Percentiles rank a stretch among this genome's conserved stretches.
These are phyloP conservation scores for Peromyscus maniculatus DNA, from an alignment of 2,113 vertebrate genomes.

Conservation along the genomic window DNA sequence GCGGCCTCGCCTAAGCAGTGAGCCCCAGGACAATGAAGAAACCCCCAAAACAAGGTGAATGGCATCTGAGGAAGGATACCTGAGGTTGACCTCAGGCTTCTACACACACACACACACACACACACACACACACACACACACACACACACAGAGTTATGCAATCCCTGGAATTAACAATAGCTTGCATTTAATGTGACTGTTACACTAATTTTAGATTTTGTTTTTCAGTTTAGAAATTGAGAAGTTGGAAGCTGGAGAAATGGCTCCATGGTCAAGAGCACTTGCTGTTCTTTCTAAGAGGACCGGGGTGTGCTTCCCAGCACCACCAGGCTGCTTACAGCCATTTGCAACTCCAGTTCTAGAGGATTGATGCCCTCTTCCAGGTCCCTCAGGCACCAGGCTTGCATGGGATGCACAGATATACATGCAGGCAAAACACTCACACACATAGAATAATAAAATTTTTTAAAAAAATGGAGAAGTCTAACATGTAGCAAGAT, in stretches of 20 bases:
- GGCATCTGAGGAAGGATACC: background rate
- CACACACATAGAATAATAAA: background rate
- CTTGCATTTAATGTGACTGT: constrained; percentile 2
- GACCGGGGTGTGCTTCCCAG: background rate
- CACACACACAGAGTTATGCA: background rate
- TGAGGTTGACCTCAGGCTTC: background rate
- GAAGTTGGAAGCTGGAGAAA: background rate
- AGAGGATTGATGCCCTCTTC: no score
- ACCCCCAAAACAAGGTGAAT: background rate
- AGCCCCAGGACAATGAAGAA: background rate
- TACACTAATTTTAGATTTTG: constrained; percentile 17
- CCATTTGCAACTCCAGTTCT: background rate
- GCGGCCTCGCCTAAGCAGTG: background rate
- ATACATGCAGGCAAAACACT: background rate
- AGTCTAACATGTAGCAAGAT: background rate
- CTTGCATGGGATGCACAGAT: background rate
- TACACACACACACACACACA: background rate
- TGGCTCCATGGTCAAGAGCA: background rate
- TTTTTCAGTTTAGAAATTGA: constrained; percentile 36
- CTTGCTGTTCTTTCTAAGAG: background rate
- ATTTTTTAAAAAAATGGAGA: background rate
- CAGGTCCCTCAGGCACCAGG: background rate
- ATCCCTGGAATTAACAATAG: constrained; percentile 30
- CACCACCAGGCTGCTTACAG: background rate
- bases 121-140: no score